Percentiles rank a stretch among this genome's conserved stretches.
Evolutionary conservation across 2,113 vertebrate species (phyloP).

Genomic region (Naja naja): DNA sequence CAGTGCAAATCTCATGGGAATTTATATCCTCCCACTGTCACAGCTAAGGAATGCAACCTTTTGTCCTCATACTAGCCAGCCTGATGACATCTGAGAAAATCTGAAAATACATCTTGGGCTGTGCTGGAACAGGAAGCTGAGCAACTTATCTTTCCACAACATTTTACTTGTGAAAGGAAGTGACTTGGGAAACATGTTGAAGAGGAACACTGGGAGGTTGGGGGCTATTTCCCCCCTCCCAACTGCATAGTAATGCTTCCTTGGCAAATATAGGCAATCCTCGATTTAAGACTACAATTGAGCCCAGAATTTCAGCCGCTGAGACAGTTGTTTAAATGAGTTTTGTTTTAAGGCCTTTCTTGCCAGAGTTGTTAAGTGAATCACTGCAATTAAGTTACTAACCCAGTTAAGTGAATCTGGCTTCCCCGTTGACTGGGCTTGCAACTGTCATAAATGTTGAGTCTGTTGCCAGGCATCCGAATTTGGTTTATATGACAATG

Average conservation of each 20-base stretch:
- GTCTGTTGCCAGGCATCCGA: not conserved
- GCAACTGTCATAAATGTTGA: not conserved
- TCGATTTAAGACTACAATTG: not conserved
- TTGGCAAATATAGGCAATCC: not conserved
- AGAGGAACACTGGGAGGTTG: not conserved
- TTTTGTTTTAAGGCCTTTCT: not conserved
- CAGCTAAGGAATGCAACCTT: constrained; percentile 11
- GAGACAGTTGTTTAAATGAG: not conserved
- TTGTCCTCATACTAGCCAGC: constrained; percentile 4
- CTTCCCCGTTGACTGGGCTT: not conserved
- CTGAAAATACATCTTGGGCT: not conserved
- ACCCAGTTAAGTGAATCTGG: not conserved
- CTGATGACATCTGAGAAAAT: not conserved
- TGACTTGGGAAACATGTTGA: not conserved
- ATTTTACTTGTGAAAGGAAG: not conserved
- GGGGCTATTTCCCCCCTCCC: too few species aligned
- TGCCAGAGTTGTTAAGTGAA: not conserved
- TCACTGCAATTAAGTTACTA: not conserved
- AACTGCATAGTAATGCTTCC: not conserved
- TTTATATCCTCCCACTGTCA: not conserved
- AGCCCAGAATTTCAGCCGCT: not conserved
- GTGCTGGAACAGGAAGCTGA: not conserved
- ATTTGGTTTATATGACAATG: not conserved
- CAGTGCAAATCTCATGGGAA: not conserved
- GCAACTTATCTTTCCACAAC: not conserved